Evolutionary conservation across 30 jellyfish, hydroid and myxozoan species (phyloP).

Genomic region (Chironex yamaguchii): DNA sequence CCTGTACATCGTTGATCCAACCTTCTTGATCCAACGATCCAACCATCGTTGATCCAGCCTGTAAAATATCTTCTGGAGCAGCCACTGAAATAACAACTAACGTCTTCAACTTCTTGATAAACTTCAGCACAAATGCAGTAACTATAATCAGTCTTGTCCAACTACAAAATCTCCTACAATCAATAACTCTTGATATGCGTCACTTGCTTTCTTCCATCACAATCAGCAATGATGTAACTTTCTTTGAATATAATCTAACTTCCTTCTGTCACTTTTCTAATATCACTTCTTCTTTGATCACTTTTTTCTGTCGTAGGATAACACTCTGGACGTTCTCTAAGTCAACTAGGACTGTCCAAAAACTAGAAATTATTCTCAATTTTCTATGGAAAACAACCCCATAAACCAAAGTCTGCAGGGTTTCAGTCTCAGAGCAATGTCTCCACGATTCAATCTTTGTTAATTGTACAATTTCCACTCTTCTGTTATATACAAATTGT

Average conservation of each 20-base stretch:
- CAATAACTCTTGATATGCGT: neutral
- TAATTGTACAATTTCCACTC: too few species aligned
- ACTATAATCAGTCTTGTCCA: neutral
- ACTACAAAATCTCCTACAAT: neutral
- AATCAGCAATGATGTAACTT: neutral
- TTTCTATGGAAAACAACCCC: too few species aligned
- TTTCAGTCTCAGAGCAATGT: too few species aligned
- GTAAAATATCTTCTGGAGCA: neutral
- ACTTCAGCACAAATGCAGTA: constrained; percentile 15
- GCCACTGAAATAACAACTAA: neutral
- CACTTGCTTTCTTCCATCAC: neutral
- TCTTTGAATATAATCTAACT: neutral
- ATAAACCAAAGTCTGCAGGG: too few species aligned
- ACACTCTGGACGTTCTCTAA: too few species aligned
- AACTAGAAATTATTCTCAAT: too few species aligned
- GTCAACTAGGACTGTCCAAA: too few species aligned
- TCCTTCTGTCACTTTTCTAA: constrained; percentile 16
- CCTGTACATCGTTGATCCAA: constrained; percentile 29
- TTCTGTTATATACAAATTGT: too few species aligned
- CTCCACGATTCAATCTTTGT: too few species aligned
- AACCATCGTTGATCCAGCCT: too few species aligned
- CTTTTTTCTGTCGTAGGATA: too few species aligned
- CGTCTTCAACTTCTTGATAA: constrained; percentile 20
- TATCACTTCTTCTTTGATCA: neutral
- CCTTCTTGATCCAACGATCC: too few species aligned